Conservation (phyloP, 2,888 invertebrate species). For the Spisula solida region DNA sequence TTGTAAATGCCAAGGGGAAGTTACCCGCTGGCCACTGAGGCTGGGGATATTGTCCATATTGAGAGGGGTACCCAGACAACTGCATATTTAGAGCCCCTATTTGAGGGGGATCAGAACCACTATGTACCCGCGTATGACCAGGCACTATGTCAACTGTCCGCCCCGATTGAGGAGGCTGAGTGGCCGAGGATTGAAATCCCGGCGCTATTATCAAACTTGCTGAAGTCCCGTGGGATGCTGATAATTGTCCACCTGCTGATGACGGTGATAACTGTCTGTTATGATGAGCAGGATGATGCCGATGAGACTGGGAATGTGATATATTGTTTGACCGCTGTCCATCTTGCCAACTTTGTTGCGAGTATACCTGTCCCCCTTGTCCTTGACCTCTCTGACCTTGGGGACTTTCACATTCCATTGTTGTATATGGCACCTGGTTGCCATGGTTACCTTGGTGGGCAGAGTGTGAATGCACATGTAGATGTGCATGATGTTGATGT, state of each 20-base stretch:
- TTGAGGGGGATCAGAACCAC: slow-evolving; percentile 87
- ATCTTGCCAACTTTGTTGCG: slow-evolving; percentile 69
- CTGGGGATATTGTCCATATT: slow-evolving; percentile 78
- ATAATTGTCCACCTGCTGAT: slow-evolving; percentile 58
- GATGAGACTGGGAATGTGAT: slow-evolving; percentile 74
- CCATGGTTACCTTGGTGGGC: slow-evolving; percentile 73
- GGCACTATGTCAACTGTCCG: slow-evolving; percentile 72
- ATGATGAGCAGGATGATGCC: slow-evolving; percentile 75
- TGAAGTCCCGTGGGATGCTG: slow-evolving; percentile 63
- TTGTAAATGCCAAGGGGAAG: slow-evolving; percentile 79
- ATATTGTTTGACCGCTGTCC: slow-evolving; percentile 71
- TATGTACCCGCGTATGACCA: slow-evolving; percentile 72
- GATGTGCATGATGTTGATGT: slow-evolving; percentile 86
- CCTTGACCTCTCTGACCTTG: slow-evolving; percentile 60
- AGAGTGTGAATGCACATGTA: slow-evolving; percentile 81
- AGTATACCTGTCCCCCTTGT: slow-evolving; percentile 73
- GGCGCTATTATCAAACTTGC: slow-evolving; percentile 70
- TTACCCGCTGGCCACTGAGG: slow-evolving; percentile 79
- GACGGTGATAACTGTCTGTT: slow-evolving; percentile 77
- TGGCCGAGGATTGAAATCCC: slow-evolving; percentile 69
- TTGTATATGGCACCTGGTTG: slow-evolving; percentile 71
- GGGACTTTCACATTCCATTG: slow-evolving; percentile 84
- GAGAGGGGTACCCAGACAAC: slow-evolving; percentile 82
- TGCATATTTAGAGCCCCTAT: slow-evolving; percentile 88
- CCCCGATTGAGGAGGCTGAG: slow-evolving; percentile 70